These are phyloP conservation scores for Metallyticus violacea DNA, from an alignment of 2,888 invertebrate species.

Conservation along the genomic window DNA sequence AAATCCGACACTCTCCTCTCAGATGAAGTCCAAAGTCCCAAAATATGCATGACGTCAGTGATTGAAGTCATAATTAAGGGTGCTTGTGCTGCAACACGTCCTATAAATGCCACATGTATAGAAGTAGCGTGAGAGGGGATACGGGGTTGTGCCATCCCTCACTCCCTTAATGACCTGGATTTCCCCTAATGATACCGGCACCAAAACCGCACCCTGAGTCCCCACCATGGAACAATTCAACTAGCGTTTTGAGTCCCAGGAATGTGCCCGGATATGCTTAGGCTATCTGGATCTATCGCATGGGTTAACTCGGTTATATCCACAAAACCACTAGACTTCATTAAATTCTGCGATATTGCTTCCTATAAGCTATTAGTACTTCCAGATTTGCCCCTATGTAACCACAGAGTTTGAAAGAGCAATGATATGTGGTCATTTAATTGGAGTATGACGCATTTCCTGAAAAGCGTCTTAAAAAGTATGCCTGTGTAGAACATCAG, in stretches of 20 bases:
- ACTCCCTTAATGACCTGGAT: slow-evolving; percentile 5
- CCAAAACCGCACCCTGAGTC: neutral
- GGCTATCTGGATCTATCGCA: neutral
- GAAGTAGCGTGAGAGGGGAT: neutral
- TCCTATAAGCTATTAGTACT: neutral
- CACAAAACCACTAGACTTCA: neutral
- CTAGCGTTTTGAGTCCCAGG: neutral
- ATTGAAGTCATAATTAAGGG: neutral
- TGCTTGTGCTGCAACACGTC: neutral
- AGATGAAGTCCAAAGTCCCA: neutral
- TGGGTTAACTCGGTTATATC: neutral
- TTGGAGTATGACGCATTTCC: neutral
- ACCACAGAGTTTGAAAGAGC: neutral
- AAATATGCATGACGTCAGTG: neutral
- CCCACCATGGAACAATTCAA: neutral
- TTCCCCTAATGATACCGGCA: neutral
- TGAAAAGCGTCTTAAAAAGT: too few species aligned
- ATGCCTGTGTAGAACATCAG: too few species aligned
- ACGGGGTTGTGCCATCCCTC: neutral
- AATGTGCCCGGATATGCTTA: neutral
- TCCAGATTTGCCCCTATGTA: neutral
- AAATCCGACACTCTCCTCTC: neutral
- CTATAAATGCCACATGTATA: neutral
- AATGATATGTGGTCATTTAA: neutral
- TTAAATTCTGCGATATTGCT: neutral